Evolutionary conservation across 2,113 vertebrate species (phyloP).

Genomic region (Tachysurus vachellii): DNA sequence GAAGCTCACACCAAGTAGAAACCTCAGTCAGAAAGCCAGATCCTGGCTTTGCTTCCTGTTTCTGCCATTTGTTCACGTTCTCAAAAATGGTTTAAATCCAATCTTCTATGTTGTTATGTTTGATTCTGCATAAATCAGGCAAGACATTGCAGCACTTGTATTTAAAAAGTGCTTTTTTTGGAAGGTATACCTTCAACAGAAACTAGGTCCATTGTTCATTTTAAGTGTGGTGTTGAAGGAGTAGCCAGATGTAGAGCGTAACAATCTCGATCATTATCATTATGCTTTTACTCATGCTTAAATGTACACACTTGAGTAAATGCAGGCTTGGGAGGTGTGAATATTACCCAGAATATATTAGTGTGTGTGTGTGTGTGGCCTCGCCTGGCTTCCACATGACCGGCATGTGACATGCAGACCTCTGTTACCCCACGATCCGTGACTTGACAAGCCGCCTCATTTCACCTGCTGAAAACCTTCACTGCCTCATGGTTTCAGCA

Average conservation of each 20-base stretch:
- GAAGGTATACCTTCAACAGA: background rate
- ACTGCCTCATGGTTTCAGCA: conserved; percentile 84
- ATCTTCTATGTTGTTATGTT: conserved; percentile 7
- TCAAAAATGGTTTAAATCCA: background rate
- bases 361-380: background rate
- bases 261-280: background rate
- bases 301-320: background rate
- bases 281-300: too few species aligned
- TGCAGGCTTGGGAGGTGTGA: background rate
- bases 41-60: background rate
- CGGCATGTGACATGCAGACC: conserved; percentile 36
- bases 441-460: conserved; percentile 67
- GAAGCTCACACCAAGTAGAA: background rate
- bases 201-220: background rate
- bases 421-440: conserved; percentile 74
- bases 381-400: conserved; percentile 22
- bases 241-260: background rate
- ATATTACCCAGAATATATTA: background rate
- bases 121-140: background rate
- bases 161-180: conserved; percentile 5
- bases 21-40: background rate
- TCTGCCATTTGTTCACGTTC: background rate
- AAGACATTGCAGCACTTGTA: background rate
- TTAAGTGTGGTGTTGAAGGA: background rate
- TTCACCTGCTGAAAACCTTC: conserved; percentile 80